These are phyloP conservation scores for Labrus mixtus DNA, from an alignment of 2,113 vertebrate genomes.

Conservation along the genomic window DNA sequence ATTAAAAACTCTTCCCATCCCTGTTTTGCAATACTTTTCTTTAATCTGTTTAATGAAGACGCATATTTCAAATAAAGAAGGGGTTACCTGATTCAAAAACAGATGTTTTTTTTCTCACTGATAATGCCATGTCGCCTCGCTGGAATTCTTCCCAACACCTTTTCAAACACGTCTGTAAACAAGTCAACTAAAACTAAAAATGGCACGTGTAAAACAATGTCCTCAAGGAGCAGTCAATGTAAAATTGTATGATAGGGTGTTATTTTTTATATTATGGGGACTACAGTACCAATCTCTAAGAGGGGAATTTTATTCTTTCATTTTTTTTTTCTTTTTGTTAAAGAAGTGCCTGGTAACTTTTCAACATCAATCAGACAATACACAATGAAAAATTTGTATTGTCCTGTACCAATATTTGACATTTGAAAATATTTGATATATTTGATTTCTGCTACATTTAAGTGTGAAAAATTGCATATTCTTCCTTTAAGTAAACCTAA, in stretches of 20 bases:
- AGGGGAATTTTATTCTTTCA: neutral
- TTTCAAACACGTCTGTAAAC: neutral
- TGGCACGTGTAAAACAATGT: neutral
- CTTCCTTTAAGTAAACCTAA: neutral
- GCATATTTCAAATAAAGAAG: conserved; percentile 66
- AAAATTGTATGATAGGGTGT: too few relatives aligned
- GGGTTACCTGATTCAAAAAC: conserved; percentile 48
- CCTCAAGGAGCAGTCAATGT: too few relatives aligned
- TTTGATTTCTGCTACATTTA: too few relatives aligned
- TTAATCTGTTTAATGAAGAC: conserved; percentile 52
- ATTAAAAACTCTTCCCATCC: conserved; percentile 13
- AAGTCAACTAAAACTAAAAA: neutral
- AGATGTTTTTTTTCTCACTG: conserved; percentile 36
- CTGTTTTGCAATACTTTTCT: conserved; percentile 49
- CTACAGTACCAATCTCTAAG: neutral
- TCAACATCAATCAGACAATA: neutral
- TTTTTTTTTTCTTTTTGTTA: neutral
- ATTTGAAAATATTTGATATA: too few relatives aligned
- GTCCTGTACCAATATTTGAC: neutral
- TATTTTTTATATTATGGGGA: too few relatives aligned
- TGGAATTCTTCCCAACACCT: conserved; percentile 29
- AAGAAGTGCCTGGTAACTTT: neutral
- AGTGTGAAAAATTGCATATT: too few relatives aligned
- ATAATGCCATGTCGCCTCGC: conserved; percentile 29
- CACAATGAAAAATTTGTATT: neutral